Conservation (phyloP, 1,140 invertebrate genomes). For the Cyrtorhinus lividipennis region DNA sequence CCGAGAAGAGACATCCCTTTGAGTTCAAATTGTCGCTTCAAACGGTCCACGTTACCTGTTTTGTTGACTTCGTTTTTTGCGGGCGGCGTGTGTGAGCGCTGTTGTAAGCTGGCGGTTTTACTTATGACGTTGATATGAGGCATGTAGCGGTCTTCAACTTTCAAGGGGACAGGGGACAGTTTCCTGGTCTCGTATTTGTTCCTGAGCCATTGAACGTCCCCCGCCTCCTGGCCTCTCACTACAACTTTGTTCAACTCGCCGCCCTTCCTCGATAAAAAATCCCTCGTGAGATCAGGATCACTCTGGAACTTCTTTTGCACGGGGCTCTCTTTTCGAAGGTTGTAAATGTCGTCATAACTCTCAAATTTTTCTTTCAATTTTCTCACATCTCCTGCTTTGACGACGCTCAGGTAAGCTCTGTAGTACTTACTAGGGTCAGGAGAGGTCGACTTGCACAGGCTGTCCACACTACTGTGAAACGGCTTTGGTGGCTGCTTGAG, state of each 20-base stretch:
- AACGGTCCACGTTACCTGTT: conserved; percentile 45
- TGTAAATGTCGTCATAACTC: conserved; percentile 35
- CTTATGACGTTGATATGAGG: conserved; percentile 78
- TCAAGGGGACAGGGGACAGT: conserved; percentile 45
- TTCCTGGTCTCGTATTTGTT: conserved; percentile 42
- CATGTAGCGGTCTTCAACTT: conserved; percentile 58
- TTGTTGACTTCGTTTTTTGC: conserved; percentile 25
- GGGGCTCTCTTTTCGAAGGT: conserved; percentile 30
- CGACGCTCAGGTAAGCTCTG: conserved; percentile 49
- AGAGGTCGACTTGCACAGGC: conserved; percentile 31
- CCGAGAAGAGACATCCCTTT: conserved; percentile 48
- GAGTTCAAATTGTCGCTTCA: conserved; percentile 50
- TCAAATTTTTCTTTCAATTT: conserved; percentile 60
- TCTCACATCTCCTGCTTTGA: conserved; percentile 56
- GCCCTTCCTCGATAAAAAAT: conserved; percentile 36
- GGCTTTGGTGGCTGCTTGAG: conserved; percentile 16
- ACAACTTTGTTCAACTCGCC: conserved; percentile 31
- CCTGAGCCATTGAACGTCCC: conserved; percentile 44
- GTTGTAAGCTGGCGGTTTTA: conserved; percentile 55
- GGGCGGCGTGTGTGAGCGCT: conserved; percentile 28
- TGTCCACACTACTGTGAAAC: conserved; percentile 21
- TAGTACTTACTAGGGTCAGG: conserved; percentile 52
- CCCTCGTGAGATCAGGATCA: conserved; percentile 54
- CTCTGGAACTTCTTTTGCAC: conserved; percentile 45
- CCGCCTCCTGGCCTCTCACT: conserved; percentile 37